Evolutionary conservation across 2,113 vertebrate genomes (phyloP).

Genomic region (Indicator indicator): DNA sequence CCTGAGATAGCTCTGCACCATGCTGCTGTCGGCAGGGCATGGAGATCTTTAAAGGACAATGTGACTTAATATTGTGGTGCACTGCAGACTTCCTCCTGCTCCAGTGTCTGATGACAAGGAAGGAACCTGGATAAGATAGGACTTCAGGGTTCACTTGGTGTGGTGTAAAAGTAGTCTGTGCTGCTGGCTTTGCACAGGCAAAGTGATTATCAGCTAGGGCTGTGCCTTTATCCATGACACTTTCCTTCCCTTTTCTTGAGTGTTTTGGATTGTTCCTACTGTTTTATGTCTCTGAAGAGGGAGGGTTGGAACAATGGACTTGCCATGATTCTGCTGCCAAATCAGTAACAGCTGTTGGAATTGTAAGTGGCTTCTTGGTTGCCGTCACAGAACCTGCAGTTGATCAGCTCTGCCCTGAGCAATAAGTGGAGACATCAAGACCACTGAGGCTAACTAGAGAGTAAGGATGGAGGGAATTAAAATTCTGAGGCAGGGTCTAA

Average conservation of each 20-base stretch:
- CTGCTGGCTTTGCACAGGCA: neutral
- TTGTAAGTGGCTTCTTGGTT: slow-evolving; percentile 42
- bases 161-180: fast-evolving
- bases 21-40: neutral
- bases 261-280: neutral
- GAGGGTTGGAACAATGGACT: neutral
- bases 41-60: neutral
- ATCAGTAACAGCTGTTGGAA: slow-evolving; percentile 50
- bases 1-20: neutral
- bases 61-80: fast-evolving
- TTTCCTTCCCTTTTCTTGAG: neutral
- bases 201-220: neutral
- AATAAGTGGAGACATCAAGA: slow-evolving; percentile 27
- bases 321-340: slow-evolving; percentile 25
- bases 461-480: neutral
- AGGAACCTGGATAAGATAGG: neutral
- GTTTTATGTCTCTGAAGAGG: neutral
- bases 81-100: neutral
- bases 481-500: neutral
- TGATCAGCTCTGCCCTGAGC: slow-evolving; percentile 48
- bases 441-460: neutral
- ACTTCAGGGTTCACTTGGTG: neutral
- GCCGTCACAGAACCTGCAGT: slow-evolving; percentile 25
- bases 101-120: neutral
- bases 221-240: neutral